Base-by-base conservation (phyloP, 2,113 vertebrate species). In the Phoenicopterus ruber region DNA sequence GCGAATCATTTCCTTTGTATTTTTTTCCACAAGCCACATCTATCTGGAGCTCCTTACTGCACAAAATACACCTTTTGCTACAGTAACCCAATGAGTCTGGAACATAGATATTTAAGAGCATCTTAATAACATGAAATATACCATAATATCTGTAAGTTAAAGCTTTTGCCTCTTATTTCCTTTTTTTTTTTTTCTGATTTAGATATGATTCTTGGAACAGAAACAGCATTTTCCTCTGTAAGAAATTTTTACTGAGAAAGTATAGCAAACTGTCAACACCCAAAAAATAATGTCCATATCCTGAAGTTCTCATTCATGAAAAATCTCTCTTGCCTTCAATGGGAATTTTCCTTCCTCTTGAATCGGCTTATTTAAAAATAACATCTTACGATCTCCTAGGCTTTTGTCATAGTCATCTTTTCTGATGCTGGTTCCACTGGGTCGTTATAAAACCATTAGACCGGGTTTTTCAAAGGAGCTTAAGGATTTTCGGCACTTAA, bases 231-330 rank as follows among this genome's bases (percentile, higher is more conserved):
- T 92, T 86, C 73, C 80, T 84, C 80, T 76, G 36, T 25, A 74
- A 76, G 69, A 58, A 50, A 2, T 82, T 93, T 91, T 79, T 87
- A 87, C 81, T 94, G 91, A 87, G 95, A 95, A 91, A 95, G 42
- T 79, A 62, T 69, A 92, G 91, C 66, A 82, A 77, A 77, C 92
- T 97, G 96, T 96, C 96, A 96, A 69, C 90, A 97, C 74, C 61
- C 70, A 36, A 82, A 94, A 96, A 94, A 55, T 95, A 82, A 82
- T 67, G 86, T 86, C 46, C 58, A 6, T 80, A 76, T 95, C 86
- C 93, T 91, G 81, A 36, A 85, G 73, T 91, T 95, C 93, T 94
- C 93, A 94, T 97, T 97, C 94, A 95, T 94, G 91, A 94, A 94
- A 95, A 91, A 94, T 71, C 89, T n/a, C 40, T 54, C 55, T 63